These are phyloP conservation scores for Pemphigus obesinymphae DNA, from an alignment of 1,140 invertebrate species.

Conservation along the genomic window DNA sequence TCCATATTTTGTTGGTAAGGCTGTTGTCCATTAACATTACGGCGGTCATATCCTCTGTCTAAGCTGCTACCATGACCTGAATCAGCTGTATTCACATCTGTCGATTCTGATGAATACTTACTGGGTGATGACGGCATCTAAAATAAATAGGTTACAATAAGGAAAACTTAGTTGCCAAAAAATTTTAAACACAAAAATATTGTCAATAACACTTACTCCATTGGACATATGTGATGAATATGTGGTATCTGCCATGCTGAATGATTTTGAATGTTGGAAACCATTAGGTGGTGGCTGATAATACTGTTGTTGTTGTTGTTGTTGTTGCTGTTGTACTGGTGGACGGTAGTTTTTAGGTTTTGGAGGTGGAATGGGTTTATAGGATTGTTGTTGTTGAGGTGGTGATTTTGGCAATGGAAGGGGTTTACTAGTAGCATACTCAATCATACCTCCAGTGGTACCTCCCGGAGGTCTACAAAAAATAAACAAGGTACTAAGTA, in stretches of 20 bases:
- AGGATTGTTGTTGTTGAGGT: constrained; percentile 51
- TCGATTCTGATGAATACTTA: constrained; percentile 46
- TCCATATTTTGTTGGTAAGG: constrained; percentile 46
- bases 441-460: constrained; percentile 43
- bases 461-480: constrained; percentile 48
- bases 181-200: neutral
- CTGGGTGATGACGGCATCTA: constrained; percentile 47
- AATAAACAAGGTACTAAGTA: constrained; percentile 40
- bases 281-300: constrained; percentile 17
- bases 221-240: constrained; percentile 54
- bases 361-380: constrained; percentile 84
- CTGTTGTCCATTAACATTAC: constrained; percentile 50
- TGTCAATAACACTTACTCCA: constrained; percentile 51
- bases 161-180: neutral
- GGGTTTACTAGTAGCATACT: constrained; percentile 50
- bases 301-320: constrained; percentile 39
- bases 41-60: constrained; percentile 50
- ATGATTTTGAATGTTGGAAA: constrained; percentile 49
- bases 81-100: constrained; percentile 51
- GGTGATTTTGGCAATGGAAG: constrained; percentile 51
- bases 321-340: constrained; percentile 54
- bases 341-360: constrained; percentile 87
- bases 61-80: constrained; percentile 55
- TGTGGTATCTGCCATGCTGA: constrained; percentile 51
- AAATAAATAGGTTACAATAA: neutral